Percentiles rank a stretch among this genome's conserved stretches.
These are phyloP conservation scores for Pogonophryne albipinna DNA, from an alignment of 2,797 vertebrate genomes.

Conservation along the genomic window DNA sequence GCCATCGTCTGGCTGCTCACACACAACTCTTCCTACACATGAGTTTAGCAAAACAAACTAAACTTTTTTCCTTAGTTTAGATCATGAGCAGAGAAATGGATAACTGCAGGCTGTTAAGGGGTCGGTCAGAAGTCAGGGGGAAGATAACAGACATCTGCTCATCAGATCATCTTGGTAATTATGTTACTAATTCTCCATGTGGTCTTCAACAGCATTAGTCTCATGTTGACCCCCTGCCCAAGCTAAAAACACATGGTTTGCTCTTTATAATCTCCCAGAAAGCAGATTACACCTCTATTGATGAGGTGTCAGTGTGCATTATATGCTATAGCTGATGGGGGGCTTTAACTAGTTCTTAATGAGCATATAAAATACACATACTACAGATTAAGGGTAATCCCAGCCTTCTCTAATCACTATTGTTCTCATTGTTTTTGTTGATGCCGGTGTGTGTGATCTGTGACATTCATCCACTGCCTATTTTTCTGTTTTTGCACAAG, in stretches of 20 bases:
- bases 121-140: conserved; percentile 29
- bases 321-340: conserved; percentile 4
- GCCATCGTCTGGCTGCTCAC: conserved; percentile 71
- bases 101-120: conserved; percentile 22
- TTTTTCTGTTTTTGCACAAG: conserved; percentile 49
- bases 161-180: conserved; percentile 72
- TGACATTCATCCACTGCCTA: conserved; percentile 34
- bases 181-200: conserved; percentile 54
- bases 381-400: conserved; percentile 73
- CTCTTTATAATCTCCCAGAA: conserved; percentile 71
- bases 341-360: conserved; percentile 33
- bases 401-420: conserved; percentile 52
- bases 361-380: conserved; percentile 64
- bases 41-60: not conserved
- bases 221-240: not conserved
- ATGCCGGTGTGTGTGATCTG: conserved; percentile 8
- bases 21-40: not conserved
- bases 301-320: conserved; percentile 53
- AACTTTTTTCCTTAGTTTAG: not conserved
- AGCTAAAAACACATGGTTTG: conserved; percentile 46
- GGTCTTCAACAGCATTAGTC: conserved; percentile 54
- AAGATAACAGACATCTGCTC: conserved; percentile 63
- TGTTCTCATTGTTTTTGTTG: conserved; percentile 60
- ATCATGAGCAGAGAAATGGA: conserved; percentile 2
- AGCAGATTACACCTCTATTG: conserved; percentile 73